Conservation (phyloP, 2,888 invertebrate genomes). For the Trilocha varians region DNA sequence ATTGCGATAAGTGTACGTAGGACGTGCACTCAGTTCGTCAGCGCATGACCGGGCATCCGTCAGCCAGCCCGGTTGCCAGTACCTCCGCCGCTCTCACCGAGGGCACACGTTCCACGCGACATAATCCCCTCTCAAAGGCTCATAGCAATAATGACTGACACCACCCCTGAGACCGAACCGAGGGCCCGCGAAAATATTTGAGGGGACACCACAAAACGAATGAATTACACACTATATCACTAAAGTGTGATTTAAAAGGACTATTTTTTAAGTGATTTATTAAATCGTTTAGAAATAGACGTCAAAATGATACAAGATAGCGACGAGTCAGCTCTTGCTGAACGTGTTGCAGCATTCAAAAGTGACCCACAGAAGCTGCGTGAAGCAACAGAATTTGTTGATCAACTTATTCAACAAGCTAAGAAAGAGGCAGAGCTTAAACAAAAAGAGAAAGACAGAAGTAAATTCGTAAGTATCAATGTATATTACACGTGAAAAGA, state of each 20-base stretch:
- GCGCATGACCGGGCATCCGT: conserved; percentile 60
- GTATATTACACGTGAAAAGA: conserved; percentile 62
- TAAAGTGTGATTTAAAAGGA: conserved; percentile 25
- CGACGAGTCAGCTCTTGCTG: conserved; percentile 50
- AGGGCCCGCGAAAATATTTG: conserved; percentile 22
- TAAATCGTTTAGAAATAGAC: conserved; percentile 12
- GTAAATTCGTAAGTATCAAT: conserved; percentile 71
- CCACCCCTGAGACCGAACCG: conserved; percentile 26
- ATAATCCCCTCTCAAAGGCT: conserved; percentile 10
- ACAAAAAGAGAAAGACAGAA: conserved; percentile 73
- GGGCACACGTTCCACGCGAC: conserved; percentile 27
- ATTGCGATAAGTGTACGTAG: conserved; percentile 4
- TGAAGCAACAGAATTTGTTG: conserved; percentile 73
- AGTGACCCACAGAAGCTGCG: conserved; percentile 74
- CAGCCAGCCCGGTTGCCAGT: conserved; percentile 37
- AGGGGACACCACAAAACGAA: conserved; percentile 17
- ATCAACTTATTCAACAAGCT: conserved; percentile 74
- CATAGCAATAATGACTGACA: conserved; percentile 35
- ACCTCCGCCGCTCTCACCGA: conserved; percentile 32
- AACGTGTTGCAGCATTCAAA: conserved; percentile 72
- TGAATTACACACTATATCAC: too few species aligned
- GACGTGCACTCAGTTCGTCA: conserved; percentile 16
- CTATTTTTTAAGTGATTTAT: conserved; percentile 14
- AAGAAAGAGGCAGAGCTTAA: conserved; percentile 73
- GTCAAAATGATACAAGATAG: conserved; percentile 55